Conservation (phyloP, 2,113 vertebrate species). For the Tragulus kanchil region DNA sequence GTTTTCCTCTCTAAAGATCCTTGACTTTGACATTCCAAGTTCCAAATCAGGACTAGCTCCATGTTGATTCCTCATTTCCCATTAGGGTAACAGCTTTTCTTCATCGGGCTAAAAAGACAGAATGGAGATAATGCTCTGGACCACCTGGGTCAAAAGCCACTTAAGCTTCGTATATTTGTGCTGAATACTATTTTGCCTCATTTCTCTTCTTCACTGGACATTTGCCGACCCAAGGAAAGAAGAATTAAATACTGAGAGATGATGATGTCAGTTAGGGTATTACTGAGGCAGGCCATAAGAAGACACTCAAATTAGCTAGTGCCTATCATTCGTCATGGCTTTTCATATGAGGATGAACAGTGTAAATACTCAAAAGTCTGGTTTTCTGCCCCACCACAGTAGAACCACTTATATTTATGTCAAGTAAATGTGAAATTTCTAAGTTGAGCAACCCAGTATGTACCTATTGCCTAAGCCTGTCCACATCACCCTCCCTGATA, state of each 20-base stretch:
- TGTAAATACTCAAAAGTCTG: not conserved
- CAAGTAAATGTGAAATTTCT: constrained; percentile 46
- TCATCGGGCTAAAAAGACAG: not conserved
- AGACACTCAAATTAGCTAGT: not conserved
- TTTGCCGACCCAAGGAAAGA: not conserved
- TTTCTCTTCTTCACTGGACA: not conserved
- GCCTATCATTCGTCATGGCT: not conserved
- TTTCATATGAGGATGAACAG: not conserved
- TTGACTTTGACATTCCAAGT: not conserved
- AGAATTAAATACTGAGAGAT: not conserved
- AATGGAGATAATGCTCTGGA: rapidly evolving
- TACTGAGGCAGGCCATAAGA: not conserved
- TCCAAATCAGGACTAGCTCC: not conserved
- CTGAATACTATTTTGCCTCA: not conserved
- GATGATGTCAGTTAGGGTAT: not conserved
- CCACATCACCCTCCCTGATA: not conserved
- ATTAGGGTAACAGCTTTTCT: not conserved
- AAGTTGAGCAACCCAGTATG: not conserved
- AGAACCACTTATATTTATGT: not conserved
- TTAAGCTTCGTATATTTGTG: not conserved
- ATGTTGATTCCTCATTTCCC: not conserved
- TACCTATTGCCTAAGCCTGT: not conserved
- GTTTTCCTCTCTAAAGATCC: not conserved
- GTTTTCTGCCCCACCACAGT: not conserved
- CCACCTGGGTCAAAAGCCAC: not conserved